These are phyloP conservation scores for Archips xylosteana DNA, from an alignment of 2,888 invertebrate species.

Conservation along the genomic window DNA sequence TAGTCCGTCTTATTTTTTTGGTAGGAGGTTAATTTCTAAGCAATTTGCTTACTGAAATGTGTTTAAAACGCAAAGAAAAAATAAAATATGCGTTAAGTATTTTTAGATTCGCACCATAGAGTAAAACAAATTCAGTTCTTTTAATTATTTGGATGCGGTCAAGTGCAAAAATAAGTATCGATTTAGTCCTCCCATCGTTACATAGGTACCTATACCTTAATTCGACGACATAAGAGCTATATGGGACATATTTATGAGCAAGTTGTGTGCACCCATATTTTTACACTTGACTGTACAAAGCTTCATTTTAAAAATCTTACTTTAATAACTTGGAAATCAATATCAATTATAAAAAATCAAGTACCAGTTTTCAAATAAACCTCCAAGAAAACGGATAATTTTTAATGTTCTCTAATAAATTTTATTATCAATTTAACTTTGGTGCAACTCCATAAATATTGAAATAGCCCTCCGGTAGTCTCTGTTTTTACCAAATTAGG, in stretches of 20 bases:
- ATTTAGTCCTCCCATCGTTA: too few species aligned
- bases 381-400: neutral
- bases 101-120: neutral
- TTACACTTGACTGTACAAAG: too few species aligned
- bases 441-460: neutral
- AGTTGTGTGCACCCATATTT: too few species aligned
- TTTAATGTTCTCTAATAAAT: neutral
- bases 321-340: too few species aligned
- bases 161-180: too few species aligned
- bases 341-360: too few species aligned
- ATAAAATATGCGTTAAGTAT: neutral
- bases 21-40: neutral
- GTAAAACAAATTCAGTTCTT: neutral
- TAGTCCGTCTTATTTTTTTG: neutral
- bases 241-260: too few species aligned
- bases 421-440: neutral
- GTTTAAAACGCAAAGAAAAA: neutral
- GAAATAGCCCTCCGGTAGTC: too few species aligned
- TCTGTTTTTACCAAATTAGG: too few species aligned
- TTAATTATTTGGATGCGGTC: neutral
- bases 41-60: neutral
- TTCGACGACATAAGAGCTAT: too few species aligned
- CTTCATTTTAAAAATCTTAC: neutral
- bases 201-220: too few species aligned
- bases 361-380: too few species aligned